Percentiles rank a stretch among this genome's conserved stretches.
phyloP scores from a whole-genome alignment of 2,888 invertebrate genomes.

The Rhogogaster chlorosoma region DNA sequence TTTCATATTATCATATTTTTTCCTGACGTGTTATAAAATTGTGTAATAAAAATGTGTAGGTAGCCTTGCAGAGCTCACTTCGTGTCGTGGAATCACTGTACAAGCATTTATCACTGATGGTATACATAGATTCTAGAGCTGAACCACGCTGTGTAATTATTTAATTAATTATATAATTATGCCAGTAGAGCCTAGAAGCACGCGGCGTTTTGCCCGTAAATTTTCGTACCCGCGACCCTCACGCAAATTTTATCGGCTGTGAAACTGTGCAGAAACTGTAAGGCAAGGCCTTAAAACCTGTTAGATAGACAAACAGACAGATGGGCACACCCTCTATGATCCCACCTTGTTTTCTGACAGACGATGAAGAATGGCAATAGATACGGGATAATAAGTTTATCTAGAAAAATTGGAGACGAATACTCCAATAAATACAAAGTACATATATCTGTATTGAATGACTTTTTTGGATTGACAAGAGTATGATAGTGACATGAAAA shows the following conservation, averaged over 20 bases:
- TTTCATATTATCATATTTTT: slow-evolving; percentile 50
- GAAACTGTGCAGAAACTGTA: slow-evolving; percentile 32
- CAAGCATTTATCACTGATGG: slow-evolving; percentile 60
- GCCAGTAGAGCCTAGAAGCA: slow-evolving; percentile 47
- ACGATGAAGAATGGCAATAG: background rate
- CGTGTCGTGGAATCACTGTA: slow-evolving; percentile 53
- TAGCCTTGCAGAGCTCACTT: slow-evolving; percentile 23
- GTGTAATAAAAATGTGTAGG: slow-evolving; percentile 48
- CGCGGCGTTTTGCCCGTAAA: slow-evolving; percentile 48
- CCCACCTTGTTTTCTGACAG: slow-evolving; percentile 40
- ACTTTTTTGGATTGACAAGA: background rate
- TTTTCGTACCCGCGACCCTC: slow-evolving; percentile 33
- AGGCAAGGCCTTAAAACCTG: slow-evolving; percentile 15
- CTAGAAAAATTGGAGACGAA: background rate
- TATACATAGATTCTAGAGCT: slow-evolving; percentile 58
- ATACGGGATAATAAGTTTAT: background rate
- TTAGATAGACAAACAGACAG: background rate
- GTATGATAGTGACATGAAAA: background rate
- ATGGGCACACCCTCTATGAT: slow-evolving; percentile 11
- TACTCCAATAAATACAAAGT: background rate
- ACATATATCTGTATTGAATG: background rate
- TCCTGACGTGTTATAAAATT: slow-evolving; percentile 50
- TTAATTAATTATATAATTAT: slow-evolving; percentile 61
- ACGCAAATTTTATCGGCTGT: slow-evolving; percentile 53
- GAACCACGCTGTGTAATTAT: slow-evolving; percentile 58